Evolutionary conservation across 2,888 invertebrate genomes (phyloP).

Genomic region (Eumacrocentrus americanus): DNA sequence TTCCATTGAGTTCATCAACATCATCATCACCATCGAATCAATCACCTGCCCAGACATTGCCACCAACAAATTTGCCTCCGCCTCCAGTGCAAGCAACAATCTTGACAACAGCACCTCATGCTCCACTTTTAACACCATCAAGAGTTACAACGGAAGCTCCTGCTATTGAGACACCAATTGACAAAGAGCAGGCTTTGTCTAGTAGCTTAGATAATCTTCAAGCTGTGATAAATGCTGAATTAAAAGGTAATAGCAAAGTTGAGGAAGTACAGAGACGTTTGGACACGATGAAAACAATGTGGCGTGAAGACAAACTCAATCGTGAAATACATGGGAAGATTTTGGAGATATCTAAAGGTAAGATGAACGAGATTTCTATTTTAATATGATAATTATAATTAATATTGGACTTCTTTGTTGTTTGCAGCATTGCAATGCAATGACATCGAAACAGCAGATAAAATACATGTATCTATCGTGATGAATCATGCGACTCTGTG

Average conservation of each 20-base stretch:
- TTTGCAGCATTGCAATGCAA: conserved; percentile 64
- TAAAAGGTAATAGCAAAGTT: conserved; percentile 36
- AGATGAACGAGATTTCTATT: conserved; percentile 47
- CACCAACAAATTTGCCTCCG: conserved; percentile 43
- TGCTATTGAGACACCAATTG: conserved; percentile 28
- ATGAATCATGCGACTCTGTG: conserved; percentile 67
- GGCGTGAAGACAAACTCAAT: conserved; percentile 66
- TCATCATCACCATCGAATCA: conserved; percentile 20
- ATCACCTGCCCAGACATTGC: conserved; percentile 15
- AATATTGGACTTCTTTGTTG: not conserved
- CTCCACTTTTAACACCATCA: conserved; percentile 41
- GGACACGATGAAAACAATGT: conserved; percentile 66
- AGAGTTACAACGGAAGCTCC: conserved; percentile 18
- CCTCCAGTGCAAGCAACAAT: conserved; percentile 26
- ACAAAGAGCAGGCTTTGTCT: conserved; percentile 43
- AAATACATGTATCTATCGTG: conserved; percentile 68
- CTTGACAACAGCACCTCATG: conserved; percentile 46
- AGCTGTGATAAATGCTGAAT: conserved; percentile 38
- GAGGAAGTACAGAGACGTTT: conserved; percentile 66
- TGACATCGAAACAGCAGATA: conserved; percentile 64
- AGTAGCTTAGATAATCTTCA: conserved; percentile 45
- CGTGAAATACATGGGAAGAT: conserved; percentile 62
- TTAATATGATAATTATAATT: not conserved
- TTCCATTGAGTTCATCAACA: conserved; percentile 48
- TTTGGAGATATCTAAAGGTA: conserved; percentile 66